Base-by-base conservation (phyloP, 2,797 vertebrate genomes). In the Chiroxiphia lanceolata region DNA sequence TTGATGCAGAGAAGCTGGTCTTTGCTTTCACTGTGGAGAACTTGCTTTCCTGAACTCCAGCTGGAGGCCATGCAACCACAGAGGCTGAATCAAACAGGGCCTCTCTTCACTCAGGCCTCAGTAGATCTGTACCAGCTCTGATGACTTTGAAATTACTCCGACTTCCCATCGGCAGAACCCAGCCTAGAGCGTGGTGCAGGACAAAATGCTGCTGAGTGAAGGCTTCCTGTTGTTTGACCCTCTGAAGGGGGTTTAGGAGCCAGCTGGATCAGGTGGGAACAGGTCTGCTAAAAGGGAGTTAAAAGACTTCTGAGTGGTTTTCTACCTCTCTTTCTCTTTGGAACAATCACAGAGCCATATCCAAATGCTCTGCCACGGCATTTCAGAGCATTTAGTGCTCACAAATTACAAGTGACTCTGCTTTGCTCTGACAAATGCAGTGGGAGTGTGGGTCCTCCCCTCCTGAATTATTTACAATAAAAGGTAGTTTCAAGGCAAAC, bases 381-480 rank as follows among this genome's bases (percentile, higher is more conserved):
- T 83, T 91, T 90, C 81, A 74, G 50, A 69, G 69, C 13, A 0
- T 78, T 86, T 60, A 61, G 70, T 29, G 90, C 78, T 93, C 50
- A n/a, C 45, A 72, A 92, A 84, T 87, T 89, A 56, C 70, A 87
- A 77, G 61, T 76, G 87, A 60, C 71, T 82, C 38, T 60, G 82
- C 89, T 93, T 77, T 89, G 63, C 88, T 89, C 83, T 92, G 31
- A 42, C 80, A 78, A 90, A 82, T 92, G 88, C 77, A 56, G 67
- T 59, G 82, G 86, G 76, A 85, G 42, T 50, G 51, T 59, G 70
- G 42, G 78, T 74, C 40, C 31, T 34, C 34, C 63, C 53, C 26
- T 51, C 31, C 53, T 10, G 3, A 68, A 60, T 93, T 77, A 95
- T 82, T 89, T 63, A 60, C 76, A 64, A 57, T 56, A 38, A 90